Base-by-base conservation (phyloP, 2,888 invertebrate genomes). In the Drosophila nigricruria region DNA sequence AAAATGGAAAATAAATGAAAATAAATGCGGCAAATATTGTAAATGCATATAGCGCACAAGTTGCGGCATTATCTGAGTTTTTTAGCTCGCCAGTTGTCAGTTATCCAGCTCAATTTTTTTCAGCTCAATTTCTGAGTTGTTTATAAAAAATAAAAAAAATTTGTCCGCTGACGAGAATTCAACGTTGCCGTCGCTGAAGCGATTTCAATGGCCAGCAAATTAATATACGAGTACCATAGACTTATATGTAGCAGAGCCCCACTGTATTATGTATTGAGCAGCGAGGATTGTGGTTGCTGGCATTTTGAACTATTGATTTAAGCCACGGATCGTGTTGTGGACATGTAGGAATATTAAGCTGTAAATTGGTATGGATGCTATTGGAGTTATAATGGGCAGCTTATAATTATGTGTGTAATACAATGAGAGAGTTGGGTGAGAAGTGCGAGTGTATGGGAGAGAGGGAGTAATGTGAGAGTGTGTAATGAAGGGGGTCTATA, bases 21-120 rank as follows among this genome's bases (percentile, higher is more conserved):
- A 71, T 67, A 77, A 73, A 69, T 59, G 56, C 58, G 20, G 54
- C 43, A 67, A 77, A 59, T 60, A 61, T 81, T 78, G 65, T 73
- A 66, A 78, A 81, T 78, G 57, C 73, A 72, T 43, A 72, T 27
- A 59, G 61, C 58, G 70, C 65, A 77, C 66, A 79, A 79, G 47
- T 52, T 67, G 73, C 45, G 64, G 69, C 75, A 79, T 82, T 82
- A 82, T 88, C 80, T 43, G 68, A 70, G 76, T 53, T 82, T 71
- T 67, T 69, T 62, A 71, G 69, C 64, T 49, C 45, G 20, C 42
- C 43, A 59, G 69, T 61, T 54, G 42, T 56, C 73, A 61, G 34
- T 47, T 54, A 36, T 58, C 25, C 47, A 58, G 34, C 42, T 12
- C 30, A 10, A 30, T 30, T 9, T 36, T 36, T 47, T 57, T 14